phyloP scores from a whole-genome alignment of 2,113 vertebrate genomes.

The Uria aalge region DNA sequence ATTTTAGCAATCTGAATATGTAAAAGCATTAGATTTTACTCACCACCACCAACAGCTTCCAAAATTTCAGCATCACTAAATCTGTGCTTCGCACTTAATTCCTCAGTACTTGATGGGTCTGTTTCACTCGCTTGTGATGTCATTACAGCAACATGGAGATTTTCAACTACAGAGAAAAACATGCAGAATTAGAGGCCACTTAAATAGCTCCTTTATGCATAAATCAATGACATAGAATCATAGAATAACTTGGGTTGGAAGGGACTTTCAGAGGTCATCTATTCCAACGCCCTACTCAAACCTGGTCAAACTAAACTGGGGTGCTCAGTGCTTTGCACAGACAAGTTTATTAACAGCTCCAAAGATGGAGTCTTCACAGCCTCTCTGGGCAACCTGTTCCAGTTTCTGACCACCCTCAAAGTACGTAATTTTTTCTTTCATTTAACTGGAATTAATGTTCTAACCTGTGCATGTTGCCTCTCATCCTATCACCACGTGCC shows the following conservation, averaged over 20 bases:
- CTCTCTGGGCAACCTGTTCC: neutral
- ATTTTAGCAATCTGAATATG: neutral
- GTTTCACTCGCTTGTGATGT: conserved; percentile 42
- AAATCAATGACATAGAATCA: neutral
- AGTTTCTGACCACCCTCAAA: neutral
- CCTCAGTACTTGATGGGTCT: neutral
- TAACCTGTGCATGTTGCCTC: neutral
- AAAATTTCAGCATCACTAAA: neutral
- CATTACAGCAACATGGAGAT: conserved; percentile 64
- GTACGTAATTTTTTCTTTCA: neutral
- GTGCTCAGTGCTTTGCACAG: neutral
- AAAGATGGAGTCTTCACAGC: neutral
- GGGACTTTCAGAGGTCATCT: neutral
- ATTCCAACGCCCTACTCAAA: neutral
- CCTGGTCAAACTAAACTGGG: neutral
- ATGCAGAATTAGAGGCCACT: neutral
- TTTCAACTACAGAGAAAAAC: conserved; percentile 69
- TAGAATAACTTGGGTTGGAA: neutral
- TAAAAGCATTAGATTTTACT: conserved; percentile 53
- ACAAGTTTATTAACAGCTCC: neutral
- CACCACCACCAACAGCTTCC: conserved; percentile 47
- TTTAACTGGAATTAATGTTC: neutral
- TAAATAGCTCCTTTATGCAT: neutral
- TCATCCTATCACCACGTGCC: rapidly evolving
- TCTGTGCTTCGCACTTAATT: neutral